These are phyloP conservation scores for Naja naja DNA, from an alignment of 2,113 vertebrate genomes.

Conservation along the genomic window DNA sequence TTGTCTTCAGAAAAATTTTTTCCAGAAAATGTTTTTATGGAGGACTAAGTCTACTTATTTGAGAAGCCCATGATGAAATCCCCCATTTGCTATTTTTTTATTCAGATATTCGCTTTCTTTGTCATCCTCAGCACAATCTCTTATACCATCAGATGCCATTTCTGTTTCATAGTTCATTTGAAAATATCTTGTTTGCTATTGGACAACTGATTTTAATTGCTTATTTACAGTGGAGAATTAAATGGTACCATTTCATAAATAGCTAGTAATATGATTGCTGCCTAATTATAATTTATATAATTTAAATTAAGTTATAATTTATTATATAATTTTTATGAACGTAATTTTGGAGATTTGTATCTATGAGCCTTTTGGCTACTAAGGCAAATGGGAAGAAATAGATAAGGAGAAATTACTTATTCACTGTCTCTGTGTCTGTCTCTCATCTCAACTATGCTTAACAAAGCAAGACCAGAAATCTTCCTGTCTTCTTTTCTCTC, in stretches of 20 bases:
- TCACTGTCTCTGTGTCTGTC: too few species aligned
- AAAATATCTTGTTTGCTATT: not conserved
- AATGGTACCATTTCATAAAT: not conserved
- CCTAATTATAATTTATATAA: not conserved
- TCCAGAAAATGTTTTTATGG: not conserved
- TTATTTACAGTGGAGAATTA: not conserved
- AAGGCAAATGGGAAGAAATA: too few species aligned
- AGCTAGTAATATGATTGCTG: not conserved
- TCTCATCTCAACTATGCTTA: too few species aligned
- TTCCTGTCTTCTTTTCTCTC: too few species aligned
- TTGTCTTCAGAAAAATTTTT: not conserved
- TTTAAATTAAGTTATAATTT: not conserved
- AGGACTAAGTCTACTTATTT: not conserved
- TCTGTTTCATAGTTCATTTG: not conserved
- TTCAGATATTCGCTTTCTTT: not conserved
- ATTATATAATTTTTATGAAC: too few species aligned
- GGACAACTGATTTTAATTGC: not conserved
- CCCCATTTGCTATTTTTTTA: not conserved
- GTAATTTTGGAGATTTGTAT: too few species aligned
- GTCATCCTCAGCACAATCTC: not conserved
- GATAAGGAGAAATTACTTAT: too few species aligned
- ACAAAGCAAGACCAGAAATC: too few species aligned
- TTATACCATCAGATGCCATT: not conserved
- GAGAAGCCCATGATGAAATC: not conserved
- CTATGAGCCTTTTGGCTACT: too few species aligned